Conservation (phyloP, 1,140 invertebrate genomes). For the Rhynchophorus ferrugineus region DNA sequence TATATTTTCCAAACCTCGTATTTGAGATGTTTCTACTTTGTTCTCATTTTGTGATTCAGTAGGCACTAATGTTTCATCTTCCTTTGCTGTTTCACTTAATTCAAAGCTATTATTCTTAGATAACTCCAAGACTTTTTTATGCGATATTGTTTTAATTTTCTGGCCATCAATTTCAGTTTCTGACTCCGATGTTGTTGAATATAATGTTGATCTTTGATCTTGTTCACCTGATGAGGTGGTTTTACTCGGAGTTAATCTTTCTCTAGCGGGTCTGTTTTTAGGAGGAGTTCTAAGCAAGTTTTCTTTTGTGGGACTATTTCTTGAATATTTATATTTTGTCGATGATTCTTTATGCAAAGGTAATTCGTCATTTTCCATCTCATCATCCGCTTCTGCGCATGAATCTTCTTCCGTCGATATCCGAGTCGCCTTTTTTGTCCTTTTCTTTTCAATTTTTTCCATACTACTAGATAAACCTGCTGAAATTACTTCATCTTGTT, state of each 20-base stretch:
- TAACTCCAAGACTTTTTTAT: conserved; percentile 36
- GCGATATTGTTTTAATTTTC: conserved; percentile 39
- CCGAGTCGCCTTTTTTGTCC: conserved; percentile 36
- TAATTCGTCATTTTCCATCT: conserved; percentile 53
- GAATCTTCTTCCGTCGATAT: conserved; percentile 50
- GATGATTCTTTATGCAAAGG: conserved; percentile 28
- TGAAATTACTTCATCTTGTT: conserved; percentile 29
- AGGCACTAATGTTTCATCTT: conserved; percentile 41
- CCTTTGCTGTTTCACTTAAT: conserved; percentile 36
- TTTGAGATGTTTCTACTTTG: conserved; percentile 6
- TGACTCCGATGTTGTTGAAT: conserved; percentile 37
- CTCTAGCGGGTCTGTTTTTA: conserved; percentile 33
- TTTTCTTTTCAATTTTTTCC: conserved; percentile 44
- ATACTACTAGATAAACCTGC: conserved; percentile 11
- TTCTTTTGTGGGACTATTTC: conserved; percentile 32
- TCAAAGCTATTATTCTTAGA: conserved; percentile 17
- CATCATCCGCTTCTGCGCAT: conserved; percentile 53
- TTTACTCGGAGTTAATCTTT: conserved; percentile 36
- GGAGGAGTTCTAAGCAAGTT: conserved; percentile 20
- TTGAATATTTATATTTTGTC: conserved; percentile 39
- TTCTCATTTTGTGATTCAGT: conserved; percentile 32
- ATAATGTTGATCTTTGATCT: conserved; percentile 22
- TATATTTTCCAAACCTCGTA: conserved; percentile 4
- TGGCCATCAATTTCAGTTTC: conserved; percentile 41
- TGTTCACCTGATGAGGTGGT: conserved; percentile 28